Evolutionary conservation across 1,140 invertebrate genomes (phyloP).

Genomic region (Drosophila bifasciata): DNA sequence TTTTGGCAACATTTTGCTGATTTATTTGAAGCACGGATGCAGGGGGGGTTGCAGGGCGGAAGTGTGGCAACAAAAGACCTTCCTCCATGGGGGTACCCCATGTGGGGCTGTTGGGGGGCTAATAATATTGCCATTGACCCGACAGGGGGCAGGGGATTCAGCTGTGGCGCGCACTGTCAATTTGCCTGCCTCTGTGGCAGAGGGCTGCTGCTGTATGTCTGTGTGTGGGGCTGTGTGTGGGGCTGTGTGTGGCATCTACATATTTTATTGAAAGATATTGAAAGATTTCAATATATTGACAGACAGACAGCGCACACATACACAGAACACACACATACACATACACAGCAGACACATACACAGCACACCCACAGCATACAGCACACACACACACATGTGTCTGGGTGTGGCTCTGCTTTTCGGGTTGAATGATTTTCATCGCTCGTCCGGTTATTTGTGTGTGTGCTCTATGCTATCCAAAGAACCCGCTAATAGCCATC

Average conservation of each 20-base stretch:
- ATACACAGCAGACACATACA: background rate
- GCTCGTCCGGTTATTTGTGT: background rate
- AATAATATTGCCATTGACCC: slow-evolving; percentile 81
- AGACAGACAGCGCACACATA: slow-evolving; percentile 2
- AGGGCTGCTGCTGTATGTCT: no score
- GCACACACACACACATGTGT: slow-evolving; percentile 13
- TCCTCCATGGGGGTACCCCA: background rate
- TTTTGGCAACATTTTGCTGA: slow-evolving; percentile 33
- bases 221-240: slow-evolving; percentile 2
- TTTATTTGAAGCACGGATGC: slow-evolving; percentile 40
- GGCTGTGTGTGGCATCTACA: slow-evolving; percentile 63
- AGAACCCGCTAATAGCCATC: slow-evolving; percentile 25
- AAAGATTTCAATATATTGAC: slow-evolving; percentile 76
- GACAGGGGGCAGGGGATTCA: slow-evolving; percentile 43
- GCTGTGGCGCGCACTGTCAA: slow-evolving; percentile 72
- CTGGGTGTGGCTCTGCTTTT: slow-evolving; percentile 1
- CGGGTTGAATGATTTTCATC: no score
- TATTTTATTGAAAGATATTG: slow-evolving; percentile 84
- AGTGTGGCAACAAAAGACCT: no score
- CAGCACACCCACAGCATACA: background rate
- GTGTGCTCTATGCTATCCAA: background rate
- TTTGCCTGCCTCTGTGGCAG: slow-evolving; percentile 39
- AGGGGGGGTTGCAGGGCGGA: background rate
- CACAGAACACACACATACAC: background rate
- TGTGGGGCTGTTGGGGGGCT: slow-evolving; percentile 32